phyloP scores from a whole-genome alignment of 2,888 invertebrate species.

The Chaetogeoica ovagalla region DNA sequence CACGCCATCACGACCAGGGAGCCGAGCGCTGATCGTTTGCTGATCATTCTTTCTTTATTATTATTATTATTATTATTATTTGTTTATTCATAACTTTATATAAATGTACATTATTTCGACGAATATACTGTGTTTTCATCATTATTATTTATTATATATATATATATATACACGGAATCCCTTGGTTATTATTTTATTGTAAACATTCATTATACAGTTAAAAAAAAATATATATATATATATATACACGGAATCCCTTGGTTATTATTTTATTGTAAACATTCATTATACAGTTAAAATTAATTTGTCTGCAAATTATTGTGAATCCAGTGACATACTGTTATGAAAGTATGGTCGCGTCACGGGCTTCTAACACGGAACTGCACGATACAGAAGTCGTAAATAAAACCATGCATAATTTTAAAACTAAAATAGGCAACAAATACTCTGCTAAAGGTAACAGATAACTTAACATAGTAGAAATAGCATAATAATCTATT shows the following conservation, averaged over 20 bases:
- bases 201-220: background rate
- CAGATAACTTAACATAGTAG: background rate
- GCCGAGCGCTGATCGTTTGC: too few species aligned
- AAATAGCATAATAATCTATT: background rate
- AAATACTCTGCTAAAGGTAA: conserved; percentile 16
- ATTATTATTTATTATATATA: too few species aligned
- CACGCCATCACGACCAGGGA: too few species aligned
- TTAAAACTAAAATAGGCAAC: conserved; percentile 19
- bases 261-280: background rate
- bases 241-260: background rate
- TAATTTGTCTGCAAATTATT: background rate
- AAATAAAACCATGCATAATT: background rate
- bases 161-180: background rate
- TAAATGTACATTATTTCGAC: too few species aligned
- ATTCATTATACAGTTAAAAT: background rate
- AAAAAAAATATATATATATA: background rate
- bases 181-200: background rate
- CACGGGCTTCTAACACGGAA: background rate
- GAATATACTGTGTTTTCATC: too few species aligned
- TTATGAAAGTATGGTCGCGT: background rate
- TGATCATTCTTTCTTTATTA: too few species aligned
- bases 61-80: too few species aligned
- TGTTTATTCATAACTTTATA: too few species aligned
- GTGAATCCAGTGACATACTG: background rate
- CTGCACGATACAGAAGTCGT: background rate